Conservation (phyloP, 2,113 vertebrate species). For the Echinops telfairi region DNA sequence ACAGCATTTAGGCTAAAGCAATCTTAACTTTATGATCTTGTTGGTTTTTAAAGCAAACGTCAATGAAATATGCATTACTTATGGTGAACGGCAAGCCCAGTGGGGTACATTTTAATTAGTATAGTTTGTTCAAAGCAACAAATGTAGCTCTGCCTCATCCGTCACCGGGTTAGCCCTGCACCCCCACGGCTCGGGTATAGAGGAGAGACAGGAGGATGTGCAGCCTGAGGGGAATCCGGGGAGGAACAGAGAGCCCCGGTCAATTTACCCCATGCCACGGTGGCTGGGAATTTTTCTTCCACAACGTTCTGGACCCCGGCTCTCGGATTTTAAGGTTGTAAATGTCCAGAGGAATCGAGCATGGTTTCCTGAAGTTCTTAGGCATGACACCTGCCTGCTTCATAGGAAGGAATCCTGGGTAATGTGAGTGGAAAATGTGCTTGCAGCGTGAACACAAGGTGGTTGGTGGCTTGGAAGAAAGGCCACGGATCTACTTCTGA, state of each 20-base stretch:
- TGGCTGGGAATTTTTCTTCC: background rate
- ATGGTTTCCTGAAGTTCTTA: background rate
- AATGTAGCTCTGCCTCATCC: constrained; percentile 83
- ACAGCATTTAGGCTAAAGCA: constrained; percentile 80
- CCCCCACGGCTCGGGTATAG: constrained; percentile 30
- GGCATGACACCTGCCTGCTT: background rate
- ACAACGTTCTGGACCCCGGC: background rate
- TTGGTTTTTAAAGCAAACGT: constrained; percentile 85
- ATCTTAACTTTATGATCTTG: constrained; percentile 80
- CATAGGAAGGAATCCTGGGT: background rate
- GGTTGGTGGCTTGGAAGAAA: background rate
- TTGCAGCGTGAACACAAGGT: background rate
- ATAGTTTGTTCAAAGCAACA: constrained; percentile 86
- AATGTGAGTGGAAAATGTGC: background rate
- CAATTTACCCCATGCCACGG: background rate
- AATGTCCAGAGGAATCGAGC: background rate
- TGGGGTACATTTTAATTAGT: constrained; percentile 87
- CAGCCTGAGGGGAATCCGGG: constrained; percentile 54
- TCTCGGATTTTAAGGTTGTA: background rate
- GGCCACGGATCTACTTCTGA: background rate
- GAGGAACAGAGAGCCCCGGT: constrained; percentile 30
- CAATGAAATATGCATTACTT: constrained; percentile 85
- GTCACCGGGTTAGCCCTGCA: constrained; percentile 79
- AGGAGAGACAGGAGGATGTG: constrained; percentile 45
- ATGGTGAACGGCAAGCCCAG: constrained; percentile 80